Evolutionary conservation across 2,888 invertebrate species (phyloP), one percentile per base, ranked within the genome.

Genomic region (Trachelus tabidus): DNA sequence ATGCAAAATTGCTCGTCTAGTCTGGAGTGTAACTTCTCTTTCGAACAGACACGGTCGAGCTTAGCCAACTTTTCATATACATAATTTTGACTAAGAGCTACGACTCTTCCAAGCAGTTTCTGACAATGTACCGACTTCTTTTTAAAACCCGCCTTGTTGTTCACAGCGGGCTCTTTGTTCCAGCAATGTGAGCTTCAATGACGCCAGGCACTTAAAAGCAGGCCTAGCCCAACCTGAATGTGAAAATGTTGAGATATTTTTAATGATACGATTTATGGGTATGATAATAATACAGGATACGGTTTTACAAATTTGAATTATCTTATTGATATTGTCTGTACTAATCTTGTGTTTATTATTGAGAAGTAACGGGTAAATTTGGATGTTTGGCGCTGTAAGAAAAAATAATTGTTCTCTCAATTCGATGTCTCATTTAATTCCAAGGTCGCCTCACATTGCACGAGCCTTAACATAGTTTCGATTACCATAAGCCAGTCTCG

Each of bases 401-500:
- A 35, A 34, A 73, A 73, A 40, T 23, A 15, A 15, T 15, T 6
- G 40, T 40, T 40, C 40, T 37, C 15, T 40, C 40, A 6, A 40
- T 23, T 56, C 23, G 56, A 56, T 23, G 23, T 56, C 56, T 56
- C 73, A 73, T 68, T 76, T 35, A 30, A 31, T 68, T 71, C 78
- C 80, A 83, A 84, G 84, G 85, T 73, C 81, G 56, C 9, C 56
- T 56, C 9, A 68, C 69, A n/a, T 12, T 37, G 23, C 74, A 74
- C 74, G 75, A 84, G 82, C 84, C 83, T 86, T 84, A 83, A 84
- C 83, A 83, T 80, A 83, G 85, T 85, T 85, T 83, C 82, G 76
- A 79, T 79, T 79, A 77, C 81, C 77, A 84, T 85, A 82, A 83
- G 83, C 79, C 81, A 78, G 76, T 78, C 73, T 68, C 79, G 80